These are phyloP conservation scores for Hypsibius dujardini DNA, from an alignment of 1,140 invertebrate species.

Conservation along the genomic window DNA sequence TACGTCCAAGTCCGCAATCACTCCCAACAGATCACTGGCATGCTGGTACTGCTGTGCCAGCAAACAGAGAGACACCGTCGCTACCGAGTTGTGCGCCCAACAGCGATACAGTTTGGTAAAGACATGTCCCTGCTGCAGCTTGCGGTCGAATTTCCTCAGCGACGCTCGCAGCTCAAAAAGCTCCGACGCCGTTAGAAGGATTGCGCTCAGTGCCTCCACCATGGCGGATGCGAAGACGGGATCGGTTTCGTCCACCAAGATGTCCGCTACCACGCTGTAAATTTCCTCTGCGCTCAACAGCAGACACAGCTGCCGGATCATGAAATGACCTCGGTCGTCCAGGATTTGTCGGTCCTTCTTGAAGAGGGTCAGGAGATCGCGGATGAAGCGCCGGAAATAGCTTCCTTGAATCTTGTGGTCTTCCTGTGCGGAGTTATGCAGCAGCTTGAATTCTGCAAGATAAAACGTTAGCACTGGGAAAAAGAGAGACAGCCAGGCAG, in stretches of 20 bases:
- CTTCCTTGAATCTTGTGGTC: slow-evolving; percentile 24
- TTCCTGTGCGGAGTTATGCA: slow-evolving; percentile 14
- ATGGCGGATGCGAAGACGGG: slow-evolving; percentile 69
- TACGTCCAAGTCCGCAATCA: slow-evolving; percentile 80
- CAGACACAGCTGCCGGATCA: slow-evolving; percentile 82
- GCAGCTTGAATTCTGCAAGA: slow-evolving; percentile 21
- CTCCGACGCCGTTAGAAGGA: slow-evolving; percentile 89
- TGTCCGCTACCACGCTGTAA: slow-evolving; percentile 63
- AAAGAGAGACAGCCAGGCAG: too few species aligned
- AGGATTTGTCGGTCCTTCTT: slow-evolving; percentile 62
- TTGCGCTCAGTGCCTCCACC: slow-evolving; percentile 77
- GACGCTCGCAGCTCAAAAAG: slow-evolving; percentile 70
- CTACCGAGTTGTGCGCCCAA: slow-evolving; percentile 92
- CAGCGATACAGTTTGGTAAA: slow-evolving; percentile 75
- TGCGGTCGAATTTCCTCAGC: slow-evolving; percentile 54
- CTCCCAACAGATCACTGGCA: slow-evolving; percentile 64
- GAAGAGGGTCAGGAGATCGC: slow-evolving; percentile 65
- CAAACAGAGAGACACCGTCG: slow-evolving; percentile 77
- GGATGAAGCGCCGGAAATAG: slow-evolving; percentile 74
- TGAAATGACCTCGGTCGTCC: slow-evolving; percentile 78
- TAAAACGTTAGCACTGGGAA: not conserved
- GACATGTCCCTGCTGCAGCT: slow-evolving; percentile 34
- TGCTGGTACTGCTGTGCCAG: slow-evolving; percentile 86
- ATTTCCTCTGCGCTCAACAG: slow-evolving; percentile 79
- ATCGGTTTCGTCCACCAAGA: slow-evolving; percentile 61